phyloP scores from a whole-genome alignment of 2,113 vertebrate genomes.

The Garra rufa region DNA sequence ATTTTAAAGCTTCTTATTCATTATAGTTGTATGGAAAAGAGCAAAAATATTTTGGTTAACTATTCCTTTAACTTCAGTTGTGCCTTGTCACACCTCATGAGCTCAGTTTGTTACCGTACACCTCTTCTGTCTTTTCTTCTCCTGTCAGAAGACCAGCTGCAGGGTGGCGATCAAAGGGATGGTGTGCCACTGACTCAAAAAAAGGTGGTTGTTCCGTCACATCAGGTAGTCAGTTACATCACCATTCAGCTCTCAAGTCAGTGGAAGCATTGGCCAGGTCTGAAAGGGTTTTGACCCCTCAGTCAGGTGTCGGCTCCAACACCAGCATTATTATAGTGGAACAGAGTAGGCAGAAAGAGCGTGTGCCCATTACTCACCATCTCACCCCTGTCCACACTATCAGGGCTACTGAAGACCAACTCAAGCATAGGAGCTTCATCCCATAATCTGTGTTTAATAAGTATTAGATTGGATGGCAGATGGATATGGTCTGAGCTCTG shows the following conservation, averaged over 20 bases:
- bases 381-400: not conserved
- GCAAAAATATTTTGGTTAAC: not conserved
- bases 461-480: constrained; percentile 73
- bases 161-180: not conserved
- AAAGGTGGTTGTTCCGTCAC: constrained; percentile 9
- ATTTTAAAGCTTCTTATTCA: not conserved
- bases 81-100: not conserved
- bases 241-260: constrained; percentile 6
- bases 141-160: not conserved
- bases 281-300: not conserved
- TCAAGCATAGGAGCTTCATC: constrained; percentile 46
- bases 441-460: constrained; percentile 78
- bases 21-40: not conserved
- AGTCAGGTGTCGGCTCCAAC: not conserved
- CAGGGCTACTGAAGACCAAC: not conserved
- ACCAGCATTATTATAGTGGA: not conserved
- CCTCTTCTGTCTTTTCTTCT: not conserved
- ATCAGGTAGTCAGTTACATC: constrained; percentile 17
- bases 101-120: not conserved
- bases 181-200: not conserved
- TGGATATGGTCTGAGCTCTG: constrained; percentile 67
- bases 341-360: not conserved
- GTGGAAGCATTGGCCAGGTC: not conserved
- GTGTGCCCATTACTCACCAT: not conserved
- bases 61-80: constrained; percentile 3